Evolutionary conservation across 2,888 invertebrate genomes (phyloP).

Genomic region (Lepidocyrtinus sp.): DNA sequence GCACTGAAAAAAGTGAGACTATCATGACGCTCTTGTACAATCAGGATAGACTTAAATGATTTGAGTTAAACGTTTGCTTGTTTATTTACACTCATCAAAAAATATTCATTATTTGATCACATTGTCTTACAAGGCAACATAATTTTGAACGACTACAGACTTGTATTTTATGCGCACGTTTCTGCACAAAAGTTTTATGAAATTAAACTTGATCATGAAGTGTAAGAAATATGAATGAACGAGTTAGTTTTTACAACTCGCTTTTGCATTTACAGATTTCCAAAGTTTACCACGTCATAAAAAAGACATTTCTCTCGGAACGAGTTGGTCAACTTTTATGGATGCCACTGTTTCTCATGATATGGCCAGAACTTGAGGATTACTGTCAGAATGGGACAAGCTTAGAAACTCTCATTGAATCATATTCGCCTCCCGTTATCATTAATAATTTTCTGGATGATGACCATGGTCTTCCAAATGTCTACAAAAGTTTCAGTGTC

Average conservation of each 20-base stretch:
- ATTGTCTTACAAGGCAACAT: too few relatives aligned
- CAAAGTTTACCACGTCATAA: conserved; percentile 34
- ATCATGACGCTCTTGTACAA: too few relatives aligned
- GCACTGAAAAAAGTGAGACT: conserved; percentile 28
- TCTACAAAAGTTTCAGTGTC: conserved; percentile 28
- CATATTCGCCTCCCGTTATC: neutral
- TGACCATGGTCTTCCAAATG: neutral
- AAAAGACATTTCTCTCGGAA: conserved; percentile 25
- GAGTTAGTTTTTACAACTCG: neutral
- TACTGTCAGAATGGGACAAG: conserved; percentile 33
- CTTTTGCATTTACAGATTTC: conserved; percentile 31
- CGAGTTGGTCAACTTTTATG: conserved; percentile 34
- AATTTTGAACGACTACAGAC: too few relatives aligned
- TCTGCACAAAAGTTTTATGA: conserved; percentile 1
- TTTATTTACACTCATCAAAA: too few relatives aligned
- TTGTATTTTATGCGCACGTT: too few relatives aligned
- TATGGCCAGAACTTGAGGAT: conserved; percentile 43
- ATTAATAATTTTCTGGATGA: neutral
- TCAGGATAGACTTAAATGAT: too few relatives aligned
- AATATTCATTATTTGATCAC: too few relatives aligned
- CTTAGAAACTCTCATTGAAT: conserved; percentile 25
- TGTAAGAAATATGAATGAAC: neutral
- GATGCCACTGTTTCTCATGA: conserved; percentile 43
- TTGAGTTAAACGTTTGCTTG: too few relatives aligned
- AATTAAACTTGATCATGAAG: neutral